Evolutionary conservation across 2,888 invertebrate genomes (phyloP), one percentile per base, ranked within the genome.

Genomic region (Venusia cambrica): DNA sequence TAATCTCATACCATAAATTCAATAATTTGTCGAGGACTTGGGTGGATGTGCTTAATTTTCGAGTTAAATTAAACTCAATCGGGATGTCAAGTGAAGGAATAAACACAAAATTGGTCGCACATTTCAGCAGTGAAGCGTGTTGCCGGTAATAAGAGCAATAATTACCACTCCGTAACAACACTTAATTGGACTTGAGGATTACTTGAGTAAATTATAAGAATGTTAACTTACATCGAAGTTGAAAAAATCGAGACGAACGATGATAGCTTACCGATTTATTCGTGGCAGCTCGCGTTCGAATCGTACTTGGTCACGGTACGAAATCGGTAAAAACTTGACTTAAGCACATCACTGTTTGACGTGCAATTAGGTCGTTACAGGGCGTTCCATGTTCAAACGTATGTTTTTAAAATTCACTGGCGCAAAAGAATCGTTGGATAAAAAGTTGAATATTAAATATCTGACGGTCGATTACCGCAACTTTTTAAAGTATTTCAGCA

Each of bases 181-280:
- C 60, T 73, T 81, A 80, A 81, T 83, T 81, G 77, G 75, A 67
- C 57, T 62, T 60, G 67, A 60, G 69, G 68, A 70, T 73, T 71
- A 70, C 70, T 62, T 64, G 65, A 69, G 75, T 77, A 71, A 76
- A 76, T 69, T 77, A 73, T 58, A 57, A 51, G 51, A 30, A 51
- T 48, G 56, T 58, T 60, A 65, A 60, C 62, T 63, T 57, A 54
- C 57, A 61, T 62, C 54, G 53, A 57, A 51, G 62, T 52, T 59
- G 66, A 71, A 72, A 65, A 70, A 55, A 48, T 36, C 37, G 55
- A 62, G 73, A 73, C 62, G 55, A 59, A 73, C 54, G 71, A 55
- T 66, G 68, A 75, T 68, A 59, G 67, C 57, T 66, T 59, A 55
- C 62, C 63, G 63, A 76, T 74, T 74, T 48, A 73, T 61, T 51